Evolutionary conservation across 2,113 vertebrate species (phyloP).

Genomic region (Pogona vitticeps): DNA sequence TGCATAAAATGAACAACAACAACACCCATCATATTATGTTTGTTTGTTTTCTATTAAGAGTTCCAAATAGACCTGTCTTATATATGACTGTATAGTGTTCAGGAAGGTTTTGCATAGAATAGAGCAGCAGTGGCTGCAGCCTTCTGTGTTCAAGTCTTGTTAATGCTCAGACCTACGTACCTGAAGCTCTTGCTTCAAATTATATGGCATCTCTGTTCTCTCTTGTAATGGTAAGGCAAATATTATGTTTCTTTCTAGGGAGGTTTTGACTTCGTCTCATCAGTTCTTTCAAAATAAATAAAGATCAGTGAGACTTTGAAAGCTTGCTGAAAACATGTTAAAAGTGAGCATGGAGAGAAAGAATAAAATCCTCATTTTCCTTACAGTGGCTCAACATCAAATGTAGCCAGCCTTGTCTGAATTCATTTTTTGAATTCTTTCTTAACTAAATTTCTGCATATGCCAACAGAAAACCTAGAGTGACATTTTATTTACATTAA

Average conservation of each 20-base stretch:
- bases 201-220: neutral
- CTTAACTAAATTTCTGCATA: neutral
- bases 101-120: neutral
- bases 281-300: neutral
- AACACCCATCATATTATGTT: too few species aligned
- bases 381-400: neutral
- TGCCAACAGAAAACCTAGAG: neutral
- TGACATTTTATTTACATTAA: neutral
- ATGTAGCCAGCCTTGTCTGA: neutral
- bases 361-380: neutral
- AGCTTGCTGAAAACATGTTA: neutral
- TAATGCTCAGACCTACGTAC: neutral
- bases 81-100: neutral
- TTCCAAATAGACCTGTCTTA: neutral
- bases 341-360: too few species aligned
- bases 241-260: neutral
- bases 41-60: neutral
- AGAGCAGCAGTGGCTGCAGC: neutral
- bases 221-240: slow-evolving; percentile 3
- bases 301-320: neutral
- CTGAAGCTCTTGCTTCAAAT: neutral
- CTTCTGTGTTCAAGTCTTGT: neutral
- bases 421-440: neutral
- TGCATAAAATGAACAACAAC: too few species aligned
- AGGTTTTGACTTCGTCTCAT: neutral